Percentiles rank a stretch among this genome's conserved stretches.
These are phyloP conservation scores for Frankliniella fusca DNA, from an alignment of 2,888 invertebrate genomes.

Conservation along the genomic window DNA sequence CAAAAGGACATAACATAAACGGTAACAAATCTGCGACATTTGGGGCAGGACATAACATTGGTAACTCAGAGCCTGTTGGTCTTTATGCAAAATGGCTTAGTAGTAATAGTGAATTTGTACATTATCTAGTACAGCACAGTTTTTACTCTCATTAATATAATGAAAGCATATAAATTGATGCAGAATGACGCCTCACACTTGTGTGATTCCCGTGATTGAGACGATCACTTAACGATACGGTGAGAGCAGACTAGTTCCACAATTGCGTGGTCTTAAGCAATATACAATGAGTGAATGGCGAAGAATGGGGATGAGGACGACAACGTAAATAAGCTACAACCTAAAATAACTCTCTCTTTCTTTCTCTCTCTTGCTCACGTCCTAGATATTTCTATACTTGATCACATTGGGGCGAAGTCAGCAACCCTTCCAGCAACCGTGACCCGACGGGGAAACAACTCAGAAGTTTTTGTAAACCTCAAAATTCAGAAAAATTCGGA, in stretches of 20 bases:
- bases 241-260: conserved; percentile 14
- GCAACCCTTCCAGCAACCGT: not conserved
- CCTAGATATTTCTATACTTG: not conserved
- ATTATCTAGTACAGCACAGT: not conserved
- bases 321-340: conserved; percentile 11
- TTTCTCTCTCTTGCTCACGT: not conserved
- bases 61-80: not conserved
- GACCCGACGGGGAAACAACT: too few relatives aligned
- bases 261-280: not conserved
- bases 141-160: not conserved
- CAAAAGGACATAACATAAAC: conserved; percentile 2
- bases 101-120: not conserved
- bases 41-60: not conserved
- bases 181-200: not conserved
- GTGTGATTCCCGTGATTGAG: not conserved
- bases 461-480: too few relatives aligned
- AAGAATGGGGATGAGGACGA: not conserved
- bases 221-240: not conserved
- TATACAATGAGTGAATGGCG: not conserved
- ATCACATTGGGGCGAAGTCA: not conserved
- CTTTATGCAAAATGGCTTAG: not conserved
- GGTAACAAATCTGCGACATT: conserved; percentile 2
- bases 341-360: not conserved
- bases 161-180: not conserved
- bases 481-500: too few relatives aligned